Evolutionary conservation across 2,888 invertebrate species (phyloP).

Genomic region (Eulithis testata): DNA sequence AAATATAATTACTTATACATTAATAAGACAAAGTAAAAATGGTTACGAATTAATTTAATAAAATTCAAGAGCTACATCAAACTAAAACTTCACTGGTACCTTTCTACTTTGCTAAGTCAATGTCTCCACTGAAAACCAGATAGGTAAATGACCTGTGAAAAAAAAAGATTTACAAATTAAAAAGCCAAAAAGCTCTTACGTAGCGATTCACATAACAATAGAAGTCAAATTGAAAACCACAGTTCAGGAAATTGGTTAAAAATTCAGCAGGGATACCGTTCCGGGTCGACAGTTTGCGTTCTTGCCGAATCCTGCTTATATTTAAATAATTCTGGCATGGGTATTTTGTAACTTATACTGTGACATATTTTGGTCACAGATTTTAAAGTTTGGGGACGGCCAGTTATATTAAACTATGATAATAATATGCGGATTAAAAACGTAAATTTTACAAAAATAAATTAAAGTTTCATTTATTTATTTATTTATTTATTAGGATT

Average conservation of each 20-base stretch:
- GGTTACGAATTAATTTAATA: too few species aligned
- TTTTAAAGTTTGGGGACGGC: background rate
- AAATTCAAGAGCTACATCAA: too few species aligned
- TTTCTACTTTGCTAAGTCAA: too few species aligned
- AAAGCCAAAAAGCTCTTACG: slow-evolving; percentile 21
- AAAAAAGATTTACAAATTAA: slow-evolving; percentile 1
- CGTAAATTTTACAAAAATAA: too few species aligned
- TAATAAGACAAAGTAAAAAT: too few species aligned
- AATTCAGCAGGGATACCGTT: slow-evolving; percentile 25
- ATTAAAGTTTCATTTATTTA: too few species aligned
- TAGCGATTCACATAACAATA: slow-evolving; percentile 27
- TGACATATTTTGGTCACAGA: slow-evolving; percentile 13
- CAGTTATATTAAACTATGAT: too few species aligned
- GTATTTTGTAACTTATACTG: background rate
- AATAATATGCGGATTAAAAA: too few species aligned
- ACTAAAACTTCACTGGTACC: too few species aligned
- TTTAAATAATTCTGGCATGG: slow-evolving; percentile 30
- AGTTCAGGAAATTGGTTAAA: slow-evolving; percentile 31
- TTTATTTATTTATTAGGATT: too few species aligned
- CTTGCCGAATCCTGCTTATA: slow-evolving; percentile 27
- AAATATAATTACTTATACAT: too few species aligned
- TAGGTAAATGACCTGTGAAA: background rate
- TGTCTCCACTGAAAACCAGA: background rate
- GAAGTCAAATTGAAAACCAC: slow-evolving; percentile 33
- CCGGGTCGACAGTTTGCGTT: slow-evolving; percentile 28